Evolutionary conservation across 2,797 vertebrate genomes (phyloP), one percentile per base, ranked within the genome.

Genomic region (Coracias cyanogaster): DNA sequence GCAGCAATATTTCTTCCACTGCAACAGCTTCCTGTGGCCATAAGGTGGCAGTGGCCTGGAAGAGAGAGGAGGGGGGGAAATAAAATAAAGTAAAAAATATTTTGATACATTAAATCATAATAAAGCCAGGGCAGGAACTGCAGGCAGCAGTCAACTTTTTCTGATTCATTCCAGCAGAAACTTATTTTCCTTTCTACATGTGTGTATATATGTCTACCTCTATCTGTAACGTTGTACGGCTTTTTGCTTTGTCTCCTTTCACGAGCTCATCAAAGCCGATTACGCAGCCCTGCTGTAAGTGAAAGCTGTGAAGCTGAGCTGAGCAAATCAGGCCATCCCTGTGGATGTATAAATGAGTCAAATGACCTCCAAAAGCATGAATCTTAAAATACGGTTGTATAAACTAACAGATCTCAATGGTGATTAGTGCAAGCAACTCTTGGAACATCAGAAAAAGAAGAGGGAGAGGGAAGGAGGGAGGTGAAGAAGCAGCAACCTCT

Each of bases 261-360:
- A 46, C 35, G 73, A 90, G 86, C 86, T 88, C 88, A 82, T 94
- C 89, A 93, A 92, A 95, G 92, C 70, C 8, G 37, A 92, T 92
- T 86, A 73, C 10, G 3, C 77, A 86, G 86, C 62, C 20, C 37
- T 6, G 35, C 83, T 82, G 54, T 33, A 93, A 92, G 66, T 61
- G 91, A 89, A 88, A 82, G 65, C 81, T 89, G 73, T 83, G 92
- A 78, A 86, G 83, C 91, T 81, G 81, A 93, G 77, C 86, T 71
- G 78, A 91, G 93, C 81, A 92, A 93, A 93, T 93, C 78, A 70
- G 86, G 71, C 89, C 95, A 84, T 95, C 93, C 81, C 82, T 87
- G 81, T 93, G 91, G 94, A 77, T 80, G 51, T 82, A 62, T 76
- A 93, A 94, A 95, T 92, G 86, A 91, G 78, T 73, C 58, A 70